Evolutionary conservation across 2,888 invertebrate genomes (phyloP), one percentile per base, ranked within the genome.

Genomic region (Leptothorax acervorum): DNA sequence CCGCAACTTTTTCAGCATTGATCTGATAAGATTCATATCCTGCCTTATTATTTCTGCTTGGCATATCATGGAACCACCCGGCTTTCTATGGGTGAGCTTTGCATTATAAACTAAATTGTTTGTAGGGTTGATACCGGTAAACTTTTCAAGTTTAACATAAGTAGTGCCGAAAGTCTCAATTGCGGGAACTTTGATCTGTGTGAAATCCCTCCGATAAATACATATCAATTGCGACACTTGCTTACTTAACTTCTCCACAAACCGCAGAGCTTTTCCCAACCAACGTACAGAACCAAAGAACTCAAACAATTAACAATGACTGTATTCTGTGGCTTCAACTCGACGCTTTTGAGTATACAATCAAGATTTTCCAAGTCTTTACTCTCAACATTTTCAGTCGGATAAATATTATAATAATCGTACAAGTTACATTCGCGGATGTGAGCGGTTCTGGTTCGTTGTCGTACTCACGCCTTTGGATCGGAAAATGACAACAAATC

Each of bases 141-240:
- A 86, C 62, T 88, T 89, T 28, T 92, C 86, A 57, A 95, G 83
- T 48, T 90, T 91, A 3, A 94, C 84, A 79, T 94, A 94, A 6
- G 92, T 92, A 23, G 91, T 92, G 11, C 94, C 94, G 0, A 94
- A 84, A 1, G 94, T 93, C 84, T 94, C 91, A 23, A 94, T 89
- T 15, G 89, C 90, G 1, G 93, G 93, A 85, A 94, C 86, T 84
- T 92, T 92, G 39, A 83, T 73, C 4, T 82, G 63, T 45, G 87
- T 71, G 82, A 93, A 92, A 81, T 94, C 93, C 83, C 92, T 88
- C 28, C 90, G 91, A 84, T 94, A 93, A 48, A 95, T 91, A 81
- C 94, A 94, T 51, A 95, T 92, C 31, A 94, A 74, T 85, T 93
- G 92, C 0, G 86, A 86, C 1, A 92, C 92, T 45, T 90, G 89